A percentile compares a stretch with the other conserved stretches of the same genome.
Evolutionary conservation across 2,888 invertebrate species (phyloP).

Genomic region (Ennomos fuscantarius): DNA sequence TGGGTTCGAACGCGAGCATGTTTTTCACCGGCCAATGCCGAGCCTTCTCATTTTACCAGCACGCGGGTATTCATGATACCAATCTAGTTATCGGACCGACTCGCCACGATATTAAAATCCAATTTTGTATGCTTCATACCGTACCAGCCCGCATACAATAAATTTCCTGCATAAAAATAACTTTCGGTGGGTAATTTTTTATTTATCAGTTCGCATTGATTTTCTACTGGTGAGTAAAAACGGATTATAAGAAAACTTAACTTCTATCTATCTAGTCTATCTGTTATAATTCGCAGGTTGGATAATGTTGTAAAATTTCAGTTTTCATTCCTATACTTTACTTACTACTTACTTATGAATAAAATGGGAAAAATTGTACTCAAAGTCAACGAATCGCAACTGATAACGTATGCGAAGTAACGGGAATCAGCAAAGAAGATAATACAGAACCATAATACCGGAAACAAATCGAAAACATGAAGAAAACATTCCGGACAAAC

Average conservation of each 20-base stretch:
- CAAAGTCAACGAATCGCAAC: background rate
- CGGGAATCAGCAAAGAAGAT: constrained; percentile 5
- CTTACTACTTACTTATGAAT: too few species aligned
- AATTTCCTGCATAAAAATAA: constrained; percentile 33
- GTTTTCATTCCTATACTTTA: too few species aligned
- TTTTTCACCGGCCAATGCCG: constrained; percentile 51
- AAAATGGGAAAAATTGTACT: too few species aligned
- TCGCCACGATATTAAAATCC: constrained; percentile 64
- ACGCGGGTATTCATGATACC: constrained; percentile 60
- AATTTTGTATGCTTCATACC: constrained; percentile 53
- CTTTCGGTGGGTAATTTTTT: constrained; percentile 3
- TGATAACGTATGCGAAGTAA: background rate
- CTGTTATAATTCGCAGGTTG: background rate
- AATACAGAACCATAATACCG: constrained; percentile 34
- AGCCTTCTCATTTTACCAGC: constrained; percentile 55
- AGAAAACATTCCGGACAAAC: constrained; percentile 41
- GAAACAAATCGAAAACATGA: constrained; percentile 36
- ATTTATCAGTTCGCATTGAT: constrained; percentile 1
- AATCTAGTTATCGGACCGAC: constrained; percentile 66
- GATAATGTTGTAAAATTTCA: too few species aligned
- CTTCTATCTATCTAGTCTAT: too few species aligned
- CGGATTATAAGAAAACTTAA: too few species aligned
- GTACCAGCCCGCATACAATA: constrained; percentile 28
- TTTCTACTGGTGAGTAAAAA: too few species aligned
- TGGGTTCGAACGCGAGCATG: constrained; percentile 51